Conservation (phyloP, 1,140 invertebrate species). For the Drosophila yakuba region DNA sequence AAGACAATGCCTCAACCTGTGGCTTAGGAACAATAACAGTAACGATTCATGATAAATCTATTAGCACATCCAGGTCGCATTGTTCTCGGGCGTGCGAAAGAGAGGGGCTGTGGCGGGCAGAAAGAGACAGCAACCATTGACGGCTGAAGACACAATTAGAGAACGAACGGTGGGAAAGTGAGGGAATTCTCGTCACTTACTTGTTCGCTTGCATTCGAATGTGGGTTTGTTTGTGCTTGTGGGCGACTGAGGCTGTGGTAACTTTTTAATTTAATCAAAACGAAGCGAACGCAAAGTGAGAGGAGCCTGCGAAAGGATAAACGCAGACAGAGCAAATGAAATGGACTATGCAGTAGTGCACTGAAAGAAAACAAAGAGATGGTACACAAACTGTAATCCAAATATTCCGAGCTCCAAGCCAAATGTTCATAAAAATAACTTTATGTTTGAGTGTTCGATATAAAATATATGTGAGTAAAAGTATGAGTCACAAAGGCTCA, state of each 20-base stretch:
- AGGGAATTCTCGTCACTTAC: conserved; percentile 21
- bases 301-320: conserved; percentile 30
- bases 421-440: too few relatives aligned
- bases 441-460: too few relatives aligned
- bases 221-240: conserved; percentile 5
- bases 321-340: conserved; percentile 12
- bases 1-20: conserved; percentile 15
- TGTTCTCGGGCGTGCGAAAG: conserved; percentile 4
- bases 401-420: too few relatives aligned
- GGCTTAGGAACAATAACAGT: conserved; percentile 12
- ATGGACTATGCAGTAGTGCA: background rate
- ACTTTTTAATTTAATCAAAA: conserved; percentile 67
- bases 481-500: too few relatives aligned
- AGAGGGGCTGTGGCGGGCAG: background rate
- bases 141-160: conserved; percentile 53
- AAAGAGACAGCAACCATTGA: conserved; percentile 35
- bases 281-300: conserved; percentile 36
- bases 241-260: conserved; percentile 31
- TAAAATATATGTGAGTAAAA: too few relatives aligned
- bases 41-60: conserved; percentile 63
- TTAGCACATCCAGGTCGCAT: conserved; percentile 43
- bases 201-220: conserved; percentile 24
- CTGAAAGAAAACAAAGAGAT: background rate
- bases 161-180: background rate
- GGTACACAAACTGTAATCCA: too few relatives aligned